Conservation (phyloP, 2,888 invertebrate species). For the Trichogramma dendrolimi region DNA sequence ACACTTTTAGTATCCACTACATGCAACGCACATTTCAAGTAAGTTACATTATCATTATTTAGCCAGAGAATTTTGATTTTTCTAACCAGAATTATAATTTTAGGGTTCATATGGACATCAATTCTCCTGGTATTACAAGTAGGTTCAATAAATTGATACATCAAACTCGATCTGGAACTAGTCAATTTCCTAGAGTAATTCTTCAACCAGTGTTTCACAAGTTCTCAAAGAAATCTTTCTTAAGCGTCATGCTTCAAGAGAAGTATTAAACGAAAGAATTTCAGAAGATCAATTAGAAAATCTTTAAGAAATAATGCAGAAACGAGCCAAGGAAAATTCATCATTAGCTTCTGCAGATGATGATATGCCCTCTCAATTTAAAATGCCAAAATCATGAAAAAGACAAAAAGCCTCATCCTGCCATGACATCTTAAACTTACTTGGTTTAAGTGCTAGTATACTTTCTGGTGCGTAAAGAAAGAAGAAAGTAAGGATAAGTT, state of each 20-base stretch:
- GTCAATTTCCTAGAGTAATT: conserved; percentile 49
- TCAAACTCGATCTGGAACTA: conserved; percentile 45
- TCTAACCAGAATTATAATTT: conserved; percentile 8
- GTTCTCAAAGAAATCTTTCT: conserved; percentile 43
- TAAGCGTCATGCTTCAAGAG: conserved; percentile 47
- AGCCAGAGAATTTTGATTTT: background rate
- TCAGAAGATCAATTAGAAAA: conserved; percentile 38
- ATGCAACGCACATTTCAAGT: conserved; percentile 54
- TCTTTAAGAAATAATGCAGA: conserved; percentile 46
- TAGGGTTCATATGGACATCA: conserved; percentile 43
- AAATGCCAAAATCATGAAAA: conserved; percentile 41
- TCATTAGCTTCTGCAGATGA: conserved; percentile 22
- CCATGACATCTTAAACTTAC: conserved; percentile 47
- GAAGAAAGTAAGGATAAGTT: conserved; percentile 42
- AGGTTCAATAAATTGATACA: conserved; percentile 42
- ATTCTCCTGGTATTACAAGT: conserved; percentile 46
- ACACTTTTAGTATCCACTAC: conserved; percentile 53
- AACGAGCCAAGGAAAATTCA: conserved; percentile 43
- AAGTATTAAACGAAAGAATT: conserved; percentile 43
- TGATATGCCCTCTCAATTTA: conserved; percentile 38
- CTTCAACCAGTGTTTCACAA: conserved; percentile 37
- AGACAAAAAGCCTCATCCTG: conserved; percentile 47
- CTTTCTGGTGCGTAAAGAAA: conserved; percentile 45
- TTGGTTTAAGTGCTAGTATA: conserved; percentile 45
- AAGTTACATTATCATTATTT: conserved; percentile 29